Base-by-base conservation (phyloP, 2,113 vertebrate genomes). In the Meriones unguiculatus region DNA sequence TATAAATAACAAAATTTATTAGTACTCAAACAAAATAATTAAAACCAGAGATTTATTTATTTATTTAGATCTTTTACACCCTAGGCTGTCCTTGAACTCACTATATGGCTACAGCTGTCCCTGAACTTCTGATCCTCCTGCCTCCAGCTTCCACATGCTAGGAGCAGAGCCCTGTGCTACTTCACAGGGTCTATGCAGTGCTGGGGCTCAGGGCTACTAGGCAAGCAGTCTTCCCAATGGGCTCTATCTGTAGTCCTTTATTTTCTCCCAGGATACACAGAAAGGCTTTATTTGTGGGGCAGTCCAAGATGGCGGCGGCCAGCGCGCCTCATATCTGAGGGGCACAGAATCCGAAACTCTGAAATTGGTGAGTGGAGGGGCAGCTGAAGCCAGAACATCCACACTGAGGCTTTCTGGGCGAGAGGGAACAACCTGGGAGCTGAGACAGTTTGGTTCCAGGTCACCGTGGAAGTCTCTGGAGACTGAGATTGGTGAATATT, bases 1-100 rank as follows among this genome's bases (percentile, higher is more conserved):
- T 90, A 1, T 93, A 93, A 93, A 87, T 72, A 82, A 69, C 2
- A 88, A 65, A 84, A 88, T 91, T 38, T 59, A 57, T 59, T 88
- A 85, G 4, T 57, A 91, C 7, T 38, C 38, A 91, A 90, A 35
- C 10, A 87, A 89, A 72, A 90, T 88, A 95, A 87, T 67, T 65
- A 64, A n/a, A 94, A 70, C 54, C 15, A 41, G 20, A 69, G 64
- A 46, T 50, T 69, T 32, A 35, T 86, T 86, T 72, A n/a, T 64
- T 54, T 67, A 86, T 30, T 65, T 46, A 41, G 12, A 65, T 46
- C 35, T 62, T 82, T 85, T 85, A n/a, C 22, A 82, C 62, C 35
- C 22, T 25, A 62, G 80, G 32, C 57, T 62, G 22, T 25, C 20
- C 54, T 38, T 82, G 80, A 62, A 82, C 35, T 38, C 54, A 82